Evolutionary conservation across 2,797 vertebrate genomes (phyloP).

Genomic region (Gorsachius magnificus): DNA sequence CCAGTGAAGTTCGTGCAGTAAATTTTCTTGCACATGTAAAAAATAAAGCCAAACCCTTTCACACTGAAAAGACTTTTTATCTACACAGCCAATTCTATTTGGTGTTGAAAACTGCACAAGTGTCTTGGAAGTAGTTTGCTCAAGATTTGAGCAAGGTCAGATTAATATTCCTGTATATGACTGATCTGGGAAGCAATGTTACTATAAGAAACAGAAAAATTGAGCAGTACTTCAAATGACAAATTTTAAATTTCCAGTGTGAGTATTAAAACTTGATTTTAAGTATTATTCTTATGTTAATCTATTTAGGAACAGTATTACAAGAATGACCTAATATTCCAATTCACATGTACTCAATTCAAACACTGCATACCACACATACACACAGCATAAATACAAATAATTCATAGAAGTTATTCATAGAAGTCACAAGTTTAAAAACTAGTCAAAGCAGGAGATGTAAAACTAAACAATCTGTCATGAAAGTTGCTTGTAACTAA

Average conservation of each 20-base stretch:
- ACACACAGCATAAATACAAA: not conserved
- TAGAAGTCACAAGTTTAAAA: not conserved
- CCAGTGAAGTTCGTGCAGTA: not conserved
- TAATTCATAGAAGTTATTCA: not conserved
- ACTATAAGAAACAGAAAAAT: not conserved
- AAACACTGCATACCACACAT: not conserved
- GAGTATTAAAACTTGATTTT: not conserved
- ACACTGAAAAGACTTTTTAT: not conserved
- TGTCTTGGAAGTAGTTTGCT: not conserved
- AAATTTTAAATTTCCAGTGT: not conserved
- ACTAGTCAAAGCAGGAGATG: not conserved
- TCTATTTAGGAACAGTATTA: not conserved
- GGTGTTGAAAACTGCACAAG: not conserved
- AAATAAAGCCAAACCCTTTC: not conserved
- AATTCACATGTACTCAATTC: not conserved
- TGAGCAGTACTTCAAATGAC: not conserved
- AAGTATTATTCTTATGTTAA: not conserved
- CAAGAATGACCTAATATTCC: not conserved
- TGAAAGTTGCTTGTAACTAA: not conserved
- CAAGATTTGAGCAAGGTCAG: not conserved
- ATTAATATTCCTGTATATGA: not conserved
- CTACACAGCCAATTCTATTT: not conserved
- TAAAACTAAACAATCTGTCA: not conserved
- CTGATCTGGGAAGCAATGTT: not conserved
- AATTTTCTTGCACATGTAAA: not conserved